Evolutionary conservation across 2,113 vertebrate species (phyloP).

Genomic region (Stomatorhinus ivindoensis): DNA sequence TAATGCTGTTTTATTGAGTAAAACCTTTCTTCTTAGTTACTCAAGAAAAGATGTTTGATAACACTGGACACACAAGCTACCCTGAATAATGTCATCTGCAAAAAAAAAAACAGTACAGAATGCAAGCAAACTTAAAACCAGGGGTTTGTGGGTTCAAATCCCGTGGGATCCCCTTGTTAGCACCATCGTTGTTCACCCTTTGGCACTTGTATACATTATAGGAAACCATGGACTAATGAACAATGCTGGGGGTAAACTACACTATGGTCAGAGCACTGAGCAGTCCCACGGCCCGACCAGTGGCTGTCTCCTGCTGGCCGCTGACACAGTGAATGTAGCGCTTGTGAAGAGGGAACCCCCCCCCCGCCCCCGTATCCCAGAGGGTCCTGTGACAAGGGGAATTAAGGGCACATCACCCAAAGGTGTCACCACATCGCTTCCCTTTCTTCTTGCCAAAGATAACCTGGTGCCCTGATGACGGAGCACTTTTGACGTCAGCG

Average conservation of each 20-base stretch:
- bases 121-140: not conserved
- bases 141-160: not conserved
- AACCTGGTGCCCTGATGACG: conserved; percentile 38
- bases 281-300: not conserved
- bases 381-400: conserved; percentile 25
- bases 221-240: not conserved
- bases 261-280: not conserved
- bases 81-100: conserved; percentile 2
- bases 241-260: not conserved
- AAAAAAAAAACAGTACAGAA: not conserved
- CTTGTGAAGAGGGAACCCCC: not conserved
- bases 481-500: conserved; percentile 35
- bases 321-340: not conserved
- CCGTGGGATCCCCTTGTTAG: not conserved
- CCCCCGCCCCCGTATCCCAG: not conserved
- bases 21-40: not conserved
- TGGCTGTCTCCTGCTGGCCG: not conserved
- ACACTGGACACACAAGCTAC: not conserved
- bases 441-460: conserved; percentile 36
- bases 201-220: not conserved
- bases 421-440: conserved; percentile 37
- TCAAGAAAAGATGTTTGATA: not conserved
- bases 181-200: not conserved
- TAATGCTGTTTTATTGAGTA: not conserved
- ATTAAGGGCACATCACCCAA: conserved; percentile 38